These are phyloP conservation scores for Parazoanthus darwini DNA, from an alignment of 92 coral and sea anemone genomes.

Conservation along the genomic window DNA sequence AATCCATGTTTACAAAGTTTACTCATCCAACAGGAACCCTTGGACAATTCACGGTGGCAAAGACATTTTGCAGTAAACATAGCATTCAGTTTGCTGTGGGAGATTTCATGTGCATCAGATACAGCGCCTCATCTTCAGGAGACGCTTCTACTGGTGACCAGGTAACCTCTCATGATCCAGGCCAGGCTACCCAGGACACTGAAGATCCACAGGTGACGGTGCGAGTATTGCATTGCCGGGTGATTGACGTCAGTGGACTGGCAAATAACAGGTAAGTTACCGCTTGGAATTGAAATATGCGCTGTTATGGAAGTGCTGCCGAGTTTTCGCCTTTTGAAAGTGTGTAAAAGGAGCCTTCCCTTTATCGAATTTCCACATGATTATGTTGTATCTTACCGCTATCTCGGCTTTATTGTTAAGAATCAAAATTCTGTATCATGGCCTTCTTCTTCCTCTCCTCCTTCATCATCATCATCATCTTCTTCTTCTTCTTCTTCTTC, in stretches of 20 bases:
- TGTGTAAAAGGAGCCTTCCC: no score
- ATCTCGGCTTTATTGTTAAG: no score
- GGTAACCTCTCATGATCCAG: slow-evolving; percentile 1
- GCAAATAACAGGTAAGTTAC: slow-evolving; percentile 12
- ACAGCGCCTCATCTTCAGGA: slow-evolving; percentile 1
- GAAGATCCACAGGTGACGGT: slow-evolving; percentile 9
- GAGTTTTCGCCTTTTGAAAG: no score
- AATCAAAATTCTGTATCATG: no score
- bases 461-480: no score
- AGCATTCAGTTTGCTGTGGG: slow-evolving; percentile 57
- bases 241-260: slow-evolving; percentile 6
- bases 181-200: slow-evolving; percentile 2
- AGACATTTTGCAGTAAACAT: slow-evolving; percentile 47
- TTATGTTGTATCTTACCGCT: no score
- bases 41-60: slow-evolving; percentile 37
- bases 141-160: slow-evolving; percentile 1
- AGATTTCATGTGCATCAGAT: slow-evolving; percentile 74
- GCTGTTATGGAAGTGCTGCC: no score
- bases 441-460: no score
- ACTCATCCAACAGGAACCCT: background rate
- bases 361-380: no score
- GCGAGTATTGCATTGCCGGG: slow-evolving; percentile 33
- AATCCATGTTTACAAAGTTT: background rate
- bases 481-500: no score
- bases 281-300: no score